Evolutionary conservation across 2,888 invertebrate species (phyloP).

Genomic region (Apotomis turbidana): DNA sequence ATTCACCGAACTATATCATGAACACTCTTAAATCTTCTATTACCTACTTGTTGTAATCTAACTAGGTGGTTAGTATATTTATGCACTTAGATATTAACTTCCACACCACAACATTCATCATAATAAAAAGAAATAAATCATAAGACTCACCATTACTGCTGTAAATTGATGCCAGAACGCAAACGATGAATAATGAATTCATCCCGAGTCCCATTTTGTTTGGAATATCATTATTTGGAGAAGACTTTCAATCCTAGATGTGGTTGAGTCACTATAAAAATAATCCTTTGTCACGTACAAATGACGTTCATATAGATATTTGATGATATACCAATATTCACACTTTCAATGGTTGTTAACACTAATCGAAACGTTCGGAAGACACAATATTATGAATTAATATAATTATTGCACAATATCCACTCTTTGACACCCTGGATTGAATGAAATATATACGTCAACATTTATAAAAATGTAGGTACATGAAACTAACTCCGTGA

Average conservation of each 20-base stretch:
- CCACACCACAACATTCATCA: background rate
- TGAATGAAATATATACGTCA: conserved; percentile 49
- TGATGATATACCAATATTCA: background rate
- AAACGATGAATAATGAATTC: conserved; percentile 44
- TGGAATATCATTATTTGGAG: conserved; percentile 22
- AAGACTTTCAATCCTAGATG: background rate
- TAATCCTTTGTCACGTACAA: background rate
- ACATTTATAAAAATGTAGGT: conserved; percentile 51
- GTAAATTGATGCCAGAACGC: conserved; percentile 46
- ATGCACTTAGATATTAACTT: too few relatives aligned
- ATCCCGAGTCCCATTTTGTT: conserved; percentile 46
- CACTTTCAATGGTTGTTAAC: background rate
- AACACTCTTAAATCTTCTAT: too few relatives aligned
- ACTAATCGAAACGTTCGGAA: background rate
- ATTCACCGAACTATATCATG: too few relatives aligned
- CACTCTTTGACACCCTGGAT: background rate
- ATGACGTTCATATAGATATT: background rate
- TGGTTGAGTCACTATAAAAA: background rate
- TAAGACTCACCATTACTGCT: conserved; percentile 53
- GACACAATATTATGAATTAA: background rate
- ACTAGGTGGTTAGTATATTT: too few relatives aligned
- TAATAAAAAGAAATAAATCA: conserved; percentile 27
- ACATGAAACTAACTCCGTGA: conserved; percentile 58
- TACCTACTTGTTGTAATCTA: too few relatives aligned
- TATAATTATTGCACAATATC: conserved; percentile 24